Evolutionary conservation across 2,113 vertebrate genomes (phyloP).

Genomic region (Recurvirostra avosetta): DNA sequence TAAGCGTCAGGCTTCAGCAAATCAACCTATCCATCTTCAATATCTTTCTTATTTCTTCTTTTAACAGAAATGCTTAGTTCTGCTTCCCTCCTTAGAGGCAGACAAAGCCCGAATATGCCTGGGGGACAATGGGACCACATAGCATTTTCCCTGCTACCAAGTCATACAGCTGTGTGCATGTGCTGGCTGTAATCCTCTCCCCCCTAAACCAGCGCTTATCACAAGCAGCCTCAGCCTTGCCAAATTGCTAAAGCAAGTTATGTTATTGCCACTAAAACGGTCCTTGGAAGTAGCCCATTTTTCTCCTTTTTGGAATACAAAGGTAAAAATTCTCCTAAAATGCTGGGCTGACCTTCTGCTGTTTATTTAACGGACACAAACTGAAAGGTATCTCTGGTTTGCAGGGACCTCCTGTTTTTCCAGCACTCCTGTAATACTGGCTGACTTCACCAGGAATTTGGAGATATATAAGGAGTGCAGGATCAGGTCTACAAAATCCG

Average conservation of each 20-base stretch:
- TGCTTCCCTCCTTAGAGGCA: not conserved
- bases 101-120: not conserved
- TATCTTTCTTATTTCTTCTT: not conserved
- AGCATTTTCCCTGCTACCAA: not conserved
- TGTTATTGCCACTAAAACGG: not conserved
- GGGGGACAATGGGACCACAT: not conserved
- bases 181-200: not conserved
- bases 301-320: not conserved
- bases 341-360: not conserved
- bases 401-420: not conserved
- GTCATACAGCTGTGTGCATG: not conserved
- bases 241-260: not conserved
- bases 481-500: fast-evolving
- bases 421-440: not conserved
- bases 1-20: not conserved
- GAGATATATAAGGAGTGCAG: not conserved
- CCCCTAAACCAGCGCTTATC: not conserved
- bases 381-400: not conserved
- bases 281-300: not conserved
- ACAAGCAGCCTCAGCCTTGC: not conserved
- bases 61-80: not conserved
- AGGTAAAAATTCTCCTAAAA: not conserved
- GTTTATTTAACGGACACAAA: not conserved
- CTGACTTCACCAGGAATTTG: not conserved
- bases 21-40: not conserved